Conservation (phyloP, 2,797 vertebrate genomes). For the Melanotaenia parkinsoni region DNA sequence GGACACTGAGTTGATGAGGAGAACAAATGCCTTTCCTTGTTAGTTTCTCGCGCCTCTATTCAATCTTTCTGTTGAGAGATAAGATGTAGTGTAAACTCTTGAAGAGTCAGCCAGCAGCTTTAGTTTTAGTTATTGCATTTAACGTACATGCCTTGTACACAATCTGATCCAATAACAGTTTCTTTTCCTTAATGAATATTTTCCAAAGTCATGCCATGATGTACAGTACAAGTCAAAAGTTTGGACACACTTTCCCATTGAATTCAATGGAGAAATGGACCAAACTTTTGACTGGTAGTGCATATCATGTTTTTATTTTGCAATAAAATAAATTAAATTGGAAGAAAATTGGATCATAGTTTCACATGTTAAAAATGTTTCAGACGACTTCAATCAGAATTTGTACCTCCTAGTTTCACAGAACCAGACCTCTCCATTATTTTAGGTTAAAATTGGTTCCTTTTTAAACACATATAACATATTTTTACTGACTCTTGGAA, state of each 20-base stretch:
- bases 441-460: not conserved
- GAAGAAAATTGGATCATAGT: not conserved
- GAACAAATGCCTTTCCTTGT: constrained; percentile 10
- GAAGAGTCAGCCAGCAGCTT: constrained; percentile 59
- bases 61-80: constrained; percentile 45
- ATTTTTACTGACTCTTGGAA: constrained; percentile 9
- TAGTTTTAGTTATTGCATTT: constrained; percentile 69
- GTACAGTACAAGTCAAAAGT: too few relatives aligned
- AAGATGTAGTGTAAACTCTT: constrained; percentile 58
- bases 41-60: constrained; percentile 30
- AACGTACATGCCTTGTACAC: constrained; percentile 18
- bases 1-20: constrained; percentile 5
- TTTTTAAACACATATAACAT: not conserved
- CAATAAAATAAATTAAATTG: not conserved
- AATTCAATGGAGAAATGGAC: too few relatives aligned
- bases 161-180: constrained; percentile 9
- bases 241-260: too few relatives aligned
- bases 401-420: constrained; percentile 7
- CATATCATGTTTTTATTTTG: not conserved
- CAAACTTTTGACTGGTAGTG: too few relatives aligned
- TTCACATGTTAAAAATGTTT: not conserved
- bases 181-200: constrained; percentile 2
- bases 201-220: not conserved
- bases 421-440: not conserved
- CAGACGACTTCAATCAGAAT: not conserved